Base-by-base conservation (phyloP, 2,888 invertebrate genomes). In the Limulus polyphemus region DNA sequence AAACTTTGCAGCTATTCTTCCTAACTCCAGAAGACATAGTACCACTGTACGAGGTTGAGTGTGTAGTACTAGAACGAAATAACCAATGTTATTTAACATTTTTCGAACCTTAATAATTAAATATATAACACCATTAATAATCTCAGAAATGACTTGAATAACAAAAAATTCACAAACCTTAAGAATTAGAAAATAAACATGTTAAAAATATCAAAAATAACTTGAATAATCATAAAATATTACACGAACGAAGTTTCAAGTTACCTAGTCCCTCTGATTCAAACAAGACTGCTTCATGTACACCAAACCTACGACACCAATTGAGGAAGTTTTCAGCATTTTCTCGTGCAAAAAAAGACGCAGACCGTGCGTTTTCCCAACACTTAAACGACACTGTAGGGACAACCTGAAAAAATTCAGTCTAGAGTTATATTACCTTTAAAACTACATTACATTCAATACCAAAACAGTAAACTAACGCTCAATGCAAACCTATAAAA, bases 251-350 rank as follows among this genome's bases (percentile, higher is more conserved):
- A 32, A 32, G 32, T 32, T 32, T 32, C 32, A 32, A 54, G 32
- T 76, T 77, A 90, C 90, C 90, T 70, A 91, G 80, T 75, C 90
- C 90, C 74, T 91, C 90, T 72, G 90, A 90, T 79, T 92, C 91
- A 75, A 92, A 92, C 55, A 91, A 81, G 62, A 90, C 81, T 77
- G 90, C 90, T 75, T 89, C 87, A 72, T 89, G 89, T 49, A 92
- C 88, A 55, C 90, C 90, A 59, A 89, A 82, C 59, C 87, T 84
- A 62, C 87, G 82, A 74, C 90, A 90, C 81, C 91, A 91, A 65
- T 85, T 84, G 71, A 91, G 84, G 77, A 91, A 92, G 78, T 90
- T 90, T 73, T 89, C 89, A 71, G 88, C 86, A 77, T 91, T 91
- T 78, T 92, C 91, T 54, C 91, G 76, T 0, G 90, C 89, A 77